A percentile compares a stretch with the other conserved stretches of the same genome.
These are phyloP conservation scores for Fukomys damarensis DNA, from an alignment of 2,113 vertebrate genomes.

Conservation along the genomic window DNA sequence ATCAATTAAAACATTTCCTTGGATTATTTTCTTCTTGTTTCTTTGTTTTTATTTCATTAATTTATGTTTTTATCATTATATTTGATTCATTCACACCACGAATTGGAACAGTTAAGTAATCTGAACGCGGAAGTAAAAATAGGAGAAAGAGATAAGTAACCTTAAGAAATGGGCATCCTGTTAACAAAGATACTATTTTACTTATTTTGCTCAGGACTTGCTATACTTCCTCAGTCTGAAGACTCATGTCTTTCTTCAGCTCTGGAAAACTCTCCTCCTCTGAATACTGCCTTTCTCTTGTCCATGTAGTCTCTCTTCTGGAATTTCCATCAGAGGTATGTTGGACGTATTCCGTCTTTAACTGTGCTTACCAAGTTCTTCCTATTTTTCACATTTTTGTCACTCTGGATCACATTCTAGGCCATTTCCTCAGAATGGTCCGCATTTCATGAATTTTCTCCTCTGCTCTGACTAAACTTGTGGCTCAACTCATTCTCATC, in stretches of 20 bases:
- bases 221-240: constrained; percentile 47
- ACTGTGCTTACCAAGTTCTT: not conserved
- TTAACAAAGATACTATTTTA: constrained; percentile 40
- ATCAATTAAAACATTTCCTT: constrained; percentile 20
- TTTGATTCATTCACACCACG: not conserved
- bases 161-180: not conserved
- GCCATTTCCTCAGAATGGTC: not conserved
- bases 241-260: constrained; percentile 58
- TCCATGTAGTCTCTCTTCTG: constrained; percentile 60
- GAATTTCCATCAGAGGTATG: constrained; percentile 51
- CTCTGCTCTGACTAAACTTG: not conserved
- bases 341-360: not conserved
- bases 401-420: not conserved
- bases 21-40: constrained; percentile 19
- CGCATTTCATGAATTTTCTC: constrained; percentile 52
- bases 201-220: constrained; percentile 66
- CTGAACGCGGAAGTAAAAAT: not conserved
- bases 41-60: constrained; percentile 14
- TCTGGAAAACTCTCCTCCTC: constrained; percentile 61
- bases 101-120: not conserved
- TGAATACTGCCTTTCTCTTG: constrained; percentile 58
- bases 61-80: not conserved
- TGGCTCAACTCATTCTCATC: not conserved
- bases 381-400: not conserved
- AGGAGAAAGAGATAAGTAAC: not conserved